These are phyloP conservation scores for Mustela nigripes DNA, from an alignment of 2,113 vertebrate species.

Conservation along the genomic window DNA sequence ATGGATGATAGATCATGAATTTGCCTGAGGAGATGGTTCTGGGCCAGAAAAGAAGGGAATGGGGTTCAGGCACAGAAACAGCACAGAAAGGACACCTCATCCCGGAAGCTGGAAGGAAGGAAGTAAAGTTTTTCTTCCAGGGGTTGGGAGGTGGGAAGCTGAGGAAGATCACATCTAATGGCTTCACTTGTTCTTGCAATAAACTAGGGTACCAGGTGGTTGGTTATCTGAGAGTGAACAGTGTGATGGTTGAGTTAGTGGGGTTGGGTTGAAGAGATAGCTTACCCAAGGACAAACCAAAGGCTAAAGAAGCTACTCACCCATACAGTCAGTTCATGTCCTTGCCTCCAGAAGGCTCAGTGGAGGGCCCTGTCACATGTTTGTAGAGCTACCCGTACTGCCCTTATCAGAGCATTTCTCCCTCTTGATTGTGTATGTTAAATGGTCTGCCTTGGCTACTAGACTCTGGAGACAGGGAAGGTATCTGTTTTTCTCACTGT, in stretches of 20 bases:
- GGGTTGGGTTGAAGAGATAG: not conserved
- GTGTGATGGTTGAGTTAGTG: not conserved
- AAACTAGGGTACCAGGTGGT: not conserved
- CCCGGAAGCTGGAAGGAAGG: not conserved
- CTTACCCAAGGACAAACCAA: not conserved
- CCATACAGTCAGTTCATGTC: not conserved
- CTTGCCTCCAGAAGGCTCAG: not conserved
- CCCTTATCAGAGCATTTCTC: not conserved
- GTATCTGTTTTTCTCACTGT: not conserved
- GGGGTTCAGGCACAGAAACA: not conserved
- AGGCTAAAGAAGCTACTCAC: not conserved
- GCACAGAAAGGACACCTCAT: not conserved
- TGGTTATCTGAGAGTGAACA: not conserved
- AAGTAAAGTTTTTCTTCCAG: not conserved
- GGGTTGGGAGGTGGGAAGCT: not conserved
- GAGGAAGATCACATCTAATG: not conserved
- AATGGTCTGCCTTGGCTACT: constrained; percentile 4
- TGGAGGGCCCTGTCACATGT: not conserved
- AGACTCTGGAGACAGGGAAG: not conserved
- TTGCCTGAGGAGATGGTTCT: not conserved
- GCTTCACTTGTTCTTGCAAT: constrained; percentile 3
- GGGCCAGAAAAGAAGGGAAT: not conserved
- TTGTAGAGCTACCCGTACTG: not conserved
- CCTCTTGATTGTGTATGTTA: not conserved
- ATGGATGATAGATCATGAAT: not conserved